These are phyloP conservation scores for Lophotriccus pileatus DNA, from an alignment of 2,797 vertebrate genomes.

Conservation along the genomic window DNA sequence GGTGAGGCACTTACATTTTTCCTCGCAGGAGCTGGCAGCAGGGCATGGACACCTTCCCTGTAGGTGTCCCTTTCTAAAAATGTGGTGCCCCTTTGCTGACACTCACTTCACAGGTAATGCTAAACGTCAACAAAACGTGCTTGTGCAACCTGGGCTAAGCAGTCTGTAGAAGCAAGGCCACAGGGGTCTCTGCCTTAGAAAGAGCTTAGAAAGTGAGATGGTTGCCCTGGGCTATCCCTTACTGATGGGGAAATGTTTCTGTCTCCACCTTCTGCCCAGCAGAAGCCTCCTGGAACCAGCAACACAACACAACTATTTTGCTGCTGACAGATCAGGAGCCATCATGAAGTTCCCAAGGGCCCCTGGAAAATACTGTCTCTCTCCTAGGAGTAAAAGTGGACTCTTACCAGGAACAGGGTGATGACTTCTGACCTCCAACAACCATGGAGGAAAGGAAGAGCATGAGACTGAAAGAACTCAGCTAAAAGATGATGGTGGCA, in stretches of 20 bases:
- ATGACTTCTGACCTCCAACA: neutral
- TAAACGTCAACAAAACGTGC: neutral
- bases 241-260: fast-evolving
- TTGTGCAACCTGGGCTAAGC: neutral
- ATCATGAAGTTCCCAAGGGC: neutral
- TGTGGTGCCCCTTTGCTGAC: neutral
- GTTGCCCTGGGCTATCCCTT: neutral
- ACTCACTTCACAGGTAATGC: neutral
- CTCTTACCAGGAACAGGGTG: neutral
- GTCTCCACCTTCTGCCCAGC: neutral
- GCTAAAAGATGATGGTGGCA: neutral
- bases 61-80: neutral
- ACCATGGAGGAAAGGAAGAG: neutral
- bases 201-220: neutral
- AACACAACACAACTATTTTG: neutral
- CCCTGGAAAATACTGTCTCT: neutral
- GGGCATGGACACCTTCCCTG: neutral
- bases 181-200: neutral
- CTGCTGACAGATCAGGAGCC: neutral
- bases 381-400: neutral
- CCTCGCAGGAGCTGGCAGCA: neutral
- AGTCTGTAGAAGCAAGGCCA: neutral
- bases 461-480: neutral
- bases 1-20: neutral
- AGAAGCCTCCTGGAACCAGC: neutral